A percentile compares a stretch with the other conserved stretches of the same genome.
These are phyloP conservation scores for Nomada fabriciana DNA, from an alignment of 2,888 invertebrate genomes.

Conservation along the genomic window DNA sequence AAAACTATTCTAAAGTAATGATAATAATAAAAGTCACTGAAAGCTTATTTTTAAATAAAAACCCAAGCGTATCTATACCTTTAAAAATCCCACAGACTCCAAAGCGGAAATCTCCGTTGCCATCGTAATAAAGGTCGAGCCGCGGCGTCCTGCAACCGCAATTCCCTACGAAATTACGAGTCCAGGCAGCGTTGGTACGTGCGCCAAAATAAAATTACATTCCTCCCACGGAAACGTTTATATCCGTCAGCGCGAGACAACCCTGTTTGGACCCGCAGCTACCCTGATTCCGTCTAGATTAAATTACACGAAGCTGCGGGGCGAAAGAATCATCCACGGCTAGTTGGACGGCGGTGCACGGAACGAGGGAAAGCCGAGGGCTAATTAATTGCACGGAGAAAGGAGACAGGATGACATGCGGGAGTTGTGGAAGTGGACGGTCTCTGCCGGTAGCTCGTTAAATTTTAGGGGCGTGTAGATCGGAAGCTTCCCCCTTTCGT, in stretches of 20 bases:
- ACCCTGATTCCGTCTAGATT: slow-evolving; percentile 61
- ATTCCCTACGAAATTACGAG: slow-evolving; percentile 43
- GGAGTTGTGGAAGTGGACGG: slow-evolving; percentile 66
- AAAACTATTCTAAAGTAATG: not conserved
- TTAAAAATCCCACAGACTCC: not conserved
- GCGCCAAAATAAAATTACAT: slow-evolving; percentile 45
- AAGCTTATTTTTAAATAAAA: not conserved
- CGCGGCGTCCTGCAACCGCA: slow-evolving; percentile 41
- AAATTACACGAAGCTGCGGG: slow-evolving; percentile 60
- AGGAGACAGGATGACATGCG: slow-evolving; percentile 68
- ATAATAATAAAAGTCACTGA: not conserved
- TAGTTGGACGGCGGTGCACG: slow-evolving; percentile 26
- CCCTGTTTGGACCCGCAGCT: slow-evolving; percentile 54
- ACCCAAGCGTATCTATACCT: not conserved
- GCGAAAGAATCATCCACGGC: slow-evolving; percentile 46
- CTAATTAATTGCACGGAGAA: slow-evolving; percentile 69
- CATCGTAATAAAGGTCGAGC: slow-evolving; percentile 26
- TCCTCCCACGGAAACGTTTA: slow-evolving; percentile 42
- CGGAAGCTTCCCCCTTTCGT: slow-evolving; percentile 40
- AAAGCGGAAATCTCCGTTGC: not conserved
- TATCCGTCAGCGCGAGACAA: slow-evolving; percentile 14
- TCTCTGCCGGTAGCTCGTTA: slow-evolving; percentile 71
- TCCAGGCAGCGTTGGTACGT: slow-evolving; percentile 7
- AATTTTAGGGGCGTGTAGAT: slow-evolving; percentile 76
- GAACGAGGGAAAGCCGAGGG: slow-evolving; percentile 48